These are phyloP conservation scores for Diglossa cyanea DNA, from an alignment of 2,797 vertebrate genomes.

Conservation along the genomic window DNA sequence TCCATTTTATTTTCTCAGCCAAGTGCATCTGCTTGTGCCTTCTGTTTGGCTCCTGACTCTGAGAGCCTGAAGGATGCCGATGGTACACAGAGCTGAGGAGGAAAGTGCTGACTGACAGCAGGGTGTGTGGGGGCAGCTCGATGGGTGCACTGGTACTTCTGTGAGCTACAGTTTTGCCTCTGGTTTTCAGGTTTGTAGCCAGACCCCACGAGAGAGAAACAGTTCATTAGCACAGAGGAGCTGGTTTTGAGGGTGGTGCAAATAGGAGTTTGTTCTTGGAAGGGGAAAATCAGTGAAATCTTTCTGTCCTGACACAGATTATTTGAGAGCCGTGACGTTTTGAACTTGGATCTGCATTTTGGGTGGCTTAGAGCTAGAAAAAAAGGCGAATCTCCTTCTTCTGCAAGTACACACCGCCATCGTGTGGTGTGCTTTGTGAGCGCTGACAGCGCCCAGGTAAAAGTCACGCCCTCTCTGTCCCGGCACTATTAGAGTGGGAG, in stretches of 20 bases:
- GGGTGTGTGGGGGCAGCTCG: neutral
- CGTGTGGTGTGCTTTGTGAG: neutral
- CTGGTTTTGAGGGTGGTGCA: neutral
- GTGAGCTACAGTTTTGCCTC: neutral
- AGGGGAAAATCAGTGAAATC: neutral
- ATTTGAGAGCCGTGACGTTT: neutral
- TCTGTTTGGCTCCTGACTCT: neutral
- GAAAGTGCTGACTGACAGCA: neutral
- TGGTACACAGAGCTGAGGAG: neutral
- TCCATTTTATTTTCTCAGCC: neutral
- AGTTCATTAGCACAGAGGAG: neutral
- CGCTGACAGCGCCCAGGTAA: rapidly evolving
- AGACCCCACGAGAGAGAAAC: rapidly evolving
- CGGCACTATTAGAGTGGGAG: rapidly evolving
- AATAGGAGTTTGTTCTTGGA: neutral
- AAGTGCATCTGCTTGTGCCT: neutral
- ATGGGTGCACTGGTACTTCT: neutral
- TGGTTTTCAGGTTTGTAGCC: neutral
- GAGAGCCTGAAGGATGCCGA: neutral
- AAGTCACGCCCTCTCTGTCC: neutral
- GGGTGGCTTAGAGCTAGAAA: neutral
- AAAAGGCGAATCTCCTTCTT: neutral
- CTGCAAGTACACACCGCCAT: neutral
- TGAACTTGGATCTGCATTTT: neutral
- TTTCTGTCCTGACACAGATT: neutral